Evolutionary conservation across 2,113 vertebrate species (phyloP).

Genomic region (Xerus inauris): DNA sequence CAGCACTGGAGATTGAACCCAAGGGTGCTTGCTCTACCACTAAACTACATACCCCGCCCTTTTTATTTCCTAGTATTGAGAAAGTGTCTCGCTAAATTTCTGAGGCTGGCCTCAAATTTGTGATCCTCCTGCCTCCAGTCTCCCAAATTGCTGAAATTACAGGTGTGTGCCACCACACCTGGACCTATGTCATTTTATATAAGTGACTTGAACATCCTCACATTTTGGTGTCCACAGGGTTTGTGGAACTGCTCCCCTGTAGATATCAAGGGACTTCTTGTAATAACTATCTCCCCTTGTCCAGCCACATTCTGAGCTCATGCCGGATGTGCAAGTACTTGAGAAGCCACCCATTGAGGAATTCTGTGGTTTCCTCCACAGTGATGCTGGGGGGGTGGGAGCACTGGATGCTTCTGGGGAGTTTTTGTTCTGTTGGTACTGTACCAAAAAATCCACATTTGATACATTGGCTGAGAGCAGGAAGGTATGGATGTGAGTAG

Average conservation of each 20-base stretch:
- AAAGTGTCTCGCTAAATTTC: too few species aligned
- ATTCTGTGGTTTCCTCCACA: neutral
- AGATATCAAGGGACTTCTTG: neutral
- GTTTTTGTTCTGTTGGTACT: neutral
- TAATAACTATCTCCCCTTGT: accelerated
- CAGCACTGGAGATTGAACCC: too few species aligned
- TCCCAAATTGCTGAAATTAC: too few species aligned
- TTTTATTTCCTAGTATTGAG: too few species aligned
- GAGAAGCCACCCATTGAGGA: neutral
- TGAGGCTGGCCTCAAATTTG: too few species aligned
- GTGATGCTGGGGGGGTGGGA: too few species aligned
- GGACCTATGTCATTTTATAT: neutral
- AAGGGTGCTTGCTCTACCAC: too few species aligned
- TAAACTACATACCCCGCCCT: too few species aligned
- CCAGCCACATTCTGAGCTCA: neutral
- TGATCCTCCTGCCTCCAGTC: too few species aligned
- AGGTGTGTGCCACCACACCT: too few species aligned
- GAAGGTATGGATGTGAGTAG: neutral
- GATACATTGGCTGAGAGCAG: neutral
- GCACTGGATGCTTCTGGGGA: neutral
- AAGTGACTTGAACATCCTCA: neutral
- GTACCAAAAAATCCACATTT: too few species aligned
- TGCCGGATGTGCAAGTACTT: accelerated
- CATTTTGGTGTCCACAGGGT: accelerated
- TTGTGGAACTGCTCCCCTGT: neutral